phyloP scores from a whole-genome alignment of 2,797 vertebrate species.

The Leontopithecus rosalia region DNA sequence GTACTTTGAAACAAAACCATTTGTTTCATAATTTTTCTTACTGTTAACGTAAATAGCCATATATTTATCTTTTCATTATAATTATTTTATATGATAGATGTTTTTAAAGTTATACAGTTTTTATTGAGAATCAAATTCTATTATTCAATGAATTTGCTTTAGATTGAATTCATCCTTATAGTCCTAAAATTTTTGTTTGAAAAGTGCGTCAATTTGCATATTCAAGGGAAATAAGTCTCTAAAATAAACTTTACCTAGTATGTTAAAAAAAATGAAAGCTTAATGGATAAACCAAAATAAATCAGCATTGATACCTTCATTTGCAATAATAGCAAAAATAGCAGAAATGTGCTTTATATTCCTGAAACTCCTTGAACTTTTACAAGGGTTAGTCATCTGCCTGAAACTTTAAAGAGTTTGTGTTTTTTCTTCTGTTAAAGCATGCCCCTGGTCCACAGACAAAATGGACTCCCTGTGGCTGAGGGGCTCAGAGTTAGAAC shows the following conservation, averaged over 20 bases:
- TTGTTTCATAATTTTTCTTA: neutral
- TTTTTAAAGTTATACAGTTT: neutral
- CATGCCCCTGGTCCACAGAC: neutral
- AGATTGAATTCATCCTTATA: neutral
- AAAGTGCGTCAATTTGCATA: neutral
- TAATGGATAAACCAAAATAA: neutral
- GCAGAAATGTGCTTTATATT: neutral
- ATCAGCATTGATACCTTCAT: neutral
- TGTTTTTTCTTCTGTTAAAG: neutral
- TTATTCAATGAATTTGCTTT: neutral
- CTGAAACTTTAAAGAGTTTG: slow-evolving; percentile 16
- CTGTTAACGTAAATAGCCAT: neutral
- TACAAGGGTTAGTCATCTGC: neutral
- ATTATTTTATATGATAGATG: neutral
- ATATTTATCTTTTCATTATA: neutral
- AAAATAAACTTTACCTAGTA: neutral
- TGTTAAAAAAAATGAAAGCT: neutral
- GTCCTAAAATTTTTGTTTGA: neutral
- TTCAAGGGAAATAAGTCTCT: neutral
- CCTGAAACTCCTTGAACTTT: neutral
- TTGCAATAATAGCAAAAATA: neutral
- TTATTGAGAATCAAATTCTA: slow-evolving; percentile 18
- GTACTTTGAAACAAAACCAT: neutral
- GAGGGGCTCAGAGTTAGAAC: neutral
- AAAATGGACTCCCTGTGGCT: neutral